Percentiles rank a stretch among this genome's conserved stretches.
Conservation (phyloP, 2,888 invertebrate genomes). For the Ichneumoninae sp. region DNA sequence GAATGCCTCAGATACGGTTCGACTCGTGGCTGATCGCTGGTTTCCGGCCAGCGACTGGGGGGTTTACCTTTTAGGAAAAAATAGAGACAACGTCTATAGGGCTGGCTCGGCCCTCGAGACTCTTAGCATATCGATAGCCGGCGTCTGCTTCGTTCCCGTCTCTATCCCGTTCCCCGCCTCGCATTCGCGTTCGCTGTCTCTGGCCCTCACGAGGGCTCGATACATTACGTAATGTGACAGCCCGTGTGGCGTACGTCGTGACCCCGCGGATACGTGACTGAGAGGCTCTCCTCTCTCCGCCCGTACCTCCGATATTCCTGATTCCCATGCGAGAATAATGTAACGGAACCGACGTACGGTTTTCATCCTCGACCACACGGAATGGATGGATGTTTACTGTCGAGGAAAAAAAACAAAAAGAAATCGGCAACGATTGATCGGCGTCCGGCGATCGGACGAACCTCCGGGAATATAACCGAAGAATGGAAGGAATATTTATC, state of each 20-base stretch:
- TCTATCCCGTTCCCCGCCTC: conserved; percentile 8
- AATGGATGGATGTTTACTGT: conserved; percentile 55
- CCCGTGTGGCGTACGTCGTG: conserved; percentile 54
- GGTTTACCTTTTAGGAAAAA: not conserved
- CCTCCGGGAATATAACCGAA: conserved; percentile 50
- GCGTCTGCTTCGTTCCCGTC: conserved; percentile 26
- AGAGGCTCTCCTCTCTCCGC: conserved; percentile 70
- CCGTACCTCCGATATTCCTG: conserved; percentile 62
- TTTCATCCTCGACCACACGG: conserved; percentile 59
- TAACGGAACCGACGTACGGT: conserved; percentile 49
- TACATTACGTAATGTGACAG: conserved; percentile 80
- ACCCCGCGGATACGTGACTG: conserved; percentile 69
- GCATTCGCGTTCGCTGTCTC: conserved; percentile 43
- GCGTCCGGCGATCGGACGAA: conserved; percentile 43
- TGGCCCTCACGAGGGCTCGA: conserved; percentile 76
- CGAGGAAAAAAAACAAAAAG: conserved; percentile 16
- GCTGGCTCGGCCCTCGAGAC: conserved; percentile 50
- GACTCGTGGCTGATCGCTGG: not conserved
- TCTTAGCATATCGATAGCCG: conserved; percentile 42
- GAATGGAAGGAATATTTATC: conserved; percentile 58
- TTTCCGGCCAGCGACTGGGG: not conserved
- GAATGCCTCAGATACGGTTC: not conserved
- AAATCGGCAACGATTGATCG: conserved; percentile 53
- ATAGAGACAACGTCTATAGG: conserved; percentile 24
- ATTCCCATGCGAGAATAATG: conserved; percentile 60